Conservation (phyloP, 1,140 invertebrate genomes). For the Conopomorpha cramerella region DNA sequence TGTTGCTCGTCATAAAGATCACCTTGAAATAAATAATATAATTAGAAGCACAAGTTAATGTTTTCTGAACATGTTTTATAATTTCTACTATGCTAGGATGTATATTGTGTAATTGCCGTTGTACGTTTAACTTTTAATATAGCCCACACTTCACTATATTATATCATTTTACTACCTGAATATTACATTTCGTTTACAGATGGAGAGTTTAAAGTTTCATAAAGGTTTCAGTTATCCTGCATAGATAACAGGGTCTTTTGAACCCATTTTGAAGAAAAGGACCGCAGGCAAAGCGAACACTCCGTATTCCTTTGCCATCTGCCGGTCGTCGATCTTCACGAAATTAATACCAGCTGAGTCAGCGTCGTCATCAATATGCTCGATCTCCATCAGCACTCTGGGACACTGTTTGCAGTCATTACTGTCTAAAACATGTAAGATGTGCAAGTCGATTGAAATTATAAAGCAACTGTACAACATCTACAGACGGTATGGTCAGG, state of each 20-base stretch:
- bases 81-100: too few species aligned
- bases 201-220: conserved; percentile 5
- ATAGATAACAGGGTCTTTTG: conserved; percentile 91
- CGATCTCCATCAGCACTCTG: conserved; percentile 84
- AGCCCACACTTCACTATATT: too few species aligned
- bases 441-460: conserved; percentile 43
- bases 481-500: conserved; percentile 7
- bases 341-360: conserved; percentile 93
- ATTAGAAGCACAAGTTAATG: too few species aligned
- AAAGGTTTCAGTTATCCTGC: conserved; percentile 67
- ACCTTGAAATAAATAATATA: conserved; percentile 63
- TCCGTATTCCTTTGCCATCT: conserved; percentile 83
- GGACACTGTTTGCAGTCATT: conserved; percentile 93
- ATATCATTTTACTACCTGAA: too few species aligned
- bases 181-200: too few species aligned
- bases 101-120: too few species aligned
- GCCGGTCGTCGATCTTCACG: conserved; percentile 88
- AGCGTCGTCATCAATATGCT: conserved; percentile 92
- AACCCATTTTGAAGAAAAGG: conserved; percentile 85
- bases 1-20: conserved; percentile 89
- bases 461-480: conserved; percentile 8
- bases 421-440: conserved; percentile 75
- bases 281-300: conserved; percentile 89
- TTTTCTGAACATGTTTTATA: too few species aligned
- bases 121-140: too few species aligned